Percentiles rank a stretch among this genome's conserved stretches.
Evolutionary conservation across 2,113 vertebrate genomes (phyloP).

Genomic region (Psammodynastes pulverulentus): DNA sequence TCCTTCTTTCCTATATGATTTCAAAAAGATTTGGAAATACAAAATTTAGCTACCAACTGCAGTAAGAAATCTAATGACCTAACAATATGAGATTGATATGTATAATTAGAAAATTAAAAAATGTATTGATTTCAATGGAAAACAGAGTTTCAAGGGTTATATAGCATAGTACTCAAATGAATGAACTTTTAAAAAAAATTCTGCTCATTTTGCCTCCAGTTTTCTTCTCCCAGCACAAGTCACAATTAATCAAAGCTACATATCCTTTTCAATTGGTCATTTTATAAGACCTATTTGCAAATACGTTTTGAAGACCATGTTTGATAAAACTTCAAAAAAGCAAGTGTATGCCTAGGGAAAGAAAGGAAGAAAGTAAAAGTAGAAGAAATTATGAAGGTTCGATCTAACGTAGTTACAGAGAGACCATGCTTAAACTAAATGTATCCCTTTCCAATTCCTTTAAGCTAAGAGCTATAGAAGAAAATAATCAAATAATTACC

Average conservation of each 20-base stretch:
- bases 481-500: background rate
- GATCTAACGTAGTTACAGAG: slow-evolving; percentile 11
- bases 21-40: background rate
- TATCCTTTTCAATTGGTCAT: slow-evolving; percentile 10
- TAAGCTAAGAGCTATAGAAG: background rate
- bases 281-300: slow-evolving; percentile 33
- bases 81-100: background rate
- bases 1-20: background rate
- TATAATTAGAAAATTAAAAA: slow-evolving; percentile 5
- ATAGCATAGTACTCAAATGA: background rate
- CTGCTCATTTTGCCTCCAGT: background rate
- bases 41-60: background rate
- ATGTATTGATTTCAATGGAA: slow-evolving; percentile 2
- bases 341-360: background rate
- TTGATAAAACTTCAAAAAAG: slow-evolving; percentile 39
- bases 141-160: background rate
- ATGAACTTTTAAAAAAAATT: background rate
- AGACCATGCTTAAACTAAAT: background rate
- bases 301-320: slow-evolving; percentile 36
- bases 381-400: slow-evolving; percentile 14
- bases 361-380: slow-evolving; percentile 11
- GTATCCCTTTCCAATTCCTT: slow-evolving; percentile 4
- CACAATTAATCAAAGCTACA: slow-evolving; percentile 9
- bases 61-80: background rate
- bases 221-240: slow-evolving; percentile 20